Evolutionary conservation across 2,113 vertebrate species (phyloP).

Genomic region (Nerophis lumbriciformis): DNA sequence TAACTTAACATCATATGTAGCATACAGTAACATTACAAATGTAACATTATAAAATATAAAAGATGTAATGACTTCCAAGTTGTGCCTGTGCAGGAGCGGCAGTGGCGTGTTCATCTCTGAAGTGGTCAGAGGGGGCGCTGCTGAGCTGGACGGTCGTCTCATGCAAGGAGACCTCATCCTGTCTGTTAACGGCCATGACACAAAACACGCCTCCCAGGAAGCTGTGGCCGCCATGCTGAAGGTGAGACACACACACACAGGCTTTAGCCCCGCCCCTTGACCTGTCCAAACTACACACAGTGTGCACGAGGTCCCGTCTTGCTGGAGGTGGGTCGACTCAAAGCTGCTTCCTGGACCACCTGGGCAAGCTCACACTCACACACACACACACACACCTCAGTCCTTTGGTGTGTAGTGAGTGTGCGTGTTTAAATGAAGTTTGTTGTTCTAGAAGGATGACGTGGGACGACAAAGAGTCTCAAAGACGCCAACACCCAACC

Average conservation of each 20-base stretch:
- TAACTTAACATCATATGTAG: no score
- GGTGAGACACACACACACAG: slow-evolving; percentile 57
- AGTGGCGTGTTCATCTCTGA: slow-evolving; percentile 95
- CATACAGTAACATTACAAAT: no score
- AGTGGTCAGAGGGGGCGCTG: slow-evolving; percentile 91
- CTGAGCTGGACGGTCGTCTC: slow-evolving; percentile 89
- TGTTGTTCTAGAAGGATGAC: slow-evolving; percentile 69
- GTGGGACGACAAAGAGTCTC: slow-evolving; percentile 55
- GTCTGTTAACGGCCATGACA: slow-evolving; percentile 87
- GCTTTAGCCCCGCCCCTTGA: neutral
- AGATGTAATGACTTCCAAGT: neutral
- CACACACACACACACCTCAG: no score
- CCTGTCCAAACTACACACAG: slow-evolving; percentile 49
- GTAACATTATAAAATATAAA: neutral
- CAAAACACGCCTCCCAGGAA: slow-evolving; percentile 86
- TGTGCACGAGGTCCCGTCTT: slow-evolving; percentile 86
- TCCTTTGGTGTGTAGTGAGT: no score
- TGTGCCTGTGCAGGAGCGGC: slow-evolving; percentile 57
- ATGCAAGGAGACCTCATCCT: slow-evolving; percentile 97
- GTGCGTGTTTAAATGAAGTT: neutral
- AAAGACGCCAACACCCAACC: slow-evolving; percentile 14
- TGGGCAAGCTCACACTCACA: slow-evolving; percentile 43
- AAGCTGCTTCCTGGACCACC: slow-evolving; percentile 85
- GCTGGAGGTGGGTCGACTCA: slow-evolving; percentile 86
- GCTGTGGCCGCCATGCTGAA: slow-evolving; percentile 88